These are phyloP conservation scores for Acanthiza pusilla DNA, from an alignment of 2,797 vertebrate genomes.

Conservation along the genomic window DNA sequence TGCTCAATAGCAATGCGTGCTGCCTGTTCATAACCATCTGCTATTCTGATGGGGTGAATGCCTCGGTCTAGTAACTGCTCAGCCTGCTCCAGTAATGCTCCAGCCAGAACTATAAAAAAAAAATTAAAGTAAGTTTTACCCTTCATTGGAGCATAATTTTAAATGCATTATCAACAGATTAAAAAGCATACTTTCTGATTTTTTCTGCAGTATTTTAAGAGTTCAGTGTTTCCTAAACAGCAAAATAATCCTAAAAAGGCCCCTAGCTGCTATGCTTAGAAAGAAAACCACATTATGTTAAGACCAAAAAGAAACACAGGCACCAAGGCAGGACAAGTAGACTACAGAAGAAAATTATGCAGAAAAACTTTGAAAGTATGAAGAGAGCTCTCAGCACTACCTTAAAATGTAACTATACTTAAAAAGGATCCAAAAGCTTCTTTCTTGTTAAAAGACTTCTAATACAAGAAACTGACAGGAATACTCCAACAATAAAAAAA, in stretches of 20 bases:
- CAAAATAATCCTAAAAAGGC: neutral
- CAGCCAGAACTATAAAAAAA: conserved; percentile 86
- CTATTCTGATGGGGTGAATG: conserved; percentile 95
- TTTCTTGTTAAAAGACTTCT: neutral
- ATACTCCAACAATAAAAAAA: neutral
- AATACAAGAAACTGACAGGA: neutral
- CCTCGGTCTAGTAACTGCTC: conserved; percentile 93
- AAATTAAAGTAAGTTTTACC: neutral
- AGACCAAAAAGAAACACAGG: neutral
- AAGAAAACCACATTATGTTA: neutral
- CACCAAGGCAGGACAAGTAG: accelerated
- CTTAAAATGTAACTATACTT: neutral
- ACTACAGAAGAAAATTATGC: accelerated
- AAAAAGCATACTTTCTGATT: accelerated
- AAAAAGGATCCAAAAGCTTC: neutral
- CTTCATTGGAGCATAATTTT: neutral
- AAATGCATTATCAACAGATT: neutral
- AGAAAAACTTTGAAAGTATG: neutral
- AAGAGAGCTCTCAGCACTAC: neutral
- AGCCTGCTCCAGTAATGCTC: conserved; percentile 91
- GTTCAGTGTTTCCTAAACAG: neutral
- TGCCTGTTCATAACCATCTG: conserved; percentile 95
- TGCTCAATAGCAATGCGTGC: conserved; percentile 86
- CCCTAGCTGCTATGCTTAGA: neutral
- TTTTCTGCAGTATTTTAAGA: neutral